These are phyloP conservation scores for Sylvicapra grimmia DNA, from an alignment of 2,113 vertebrate species.

Conservation along the genomic window DNA sequence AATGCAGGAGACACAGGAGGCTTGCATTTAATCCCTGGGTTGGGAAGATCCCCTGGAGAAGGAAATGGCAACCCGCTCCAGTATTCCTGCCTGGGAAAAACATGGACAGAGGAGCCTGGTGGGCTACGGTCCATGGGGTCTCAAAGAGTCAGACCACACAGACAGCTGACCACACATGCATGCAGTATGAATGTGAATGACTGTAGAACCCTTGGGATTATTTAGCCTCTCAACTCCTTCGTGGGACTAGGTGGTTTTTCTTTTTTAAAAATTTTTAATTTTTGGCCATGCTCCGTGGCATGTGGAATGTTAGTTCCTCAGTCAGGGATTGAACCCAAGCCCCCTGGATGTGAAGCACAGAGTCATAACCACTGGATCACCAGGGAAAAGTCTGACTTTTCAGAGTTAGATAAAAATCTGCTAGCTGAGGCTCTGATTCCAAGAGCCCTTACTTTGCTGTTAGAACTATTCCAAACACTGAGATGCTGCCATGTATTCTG, in stretches of 20 bases:
- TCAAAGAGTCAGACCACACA: background rate
- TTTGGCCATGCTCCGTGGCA: background rate
- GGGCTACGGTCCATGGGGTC: background rate
- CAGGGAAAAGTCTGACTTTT: background rate
- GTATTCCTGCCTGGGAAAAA: background rate
- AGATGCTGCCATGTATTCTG: background rate
- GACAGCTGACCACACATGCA: background rate
- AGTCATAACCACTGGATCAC: background rate
- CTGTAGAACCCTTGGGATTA: background rate
- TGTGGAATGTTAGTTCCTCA: background rate
- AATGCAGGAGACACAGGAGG: background rate
- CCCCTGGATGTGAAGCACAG: background rate
- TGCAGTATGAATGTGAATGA: background rate
- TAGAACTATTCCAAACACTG: background rate
- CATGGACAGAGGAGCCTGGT: background rate
- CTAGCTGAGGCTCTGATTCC: background rate
- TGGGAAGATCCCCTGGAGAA: background rate
- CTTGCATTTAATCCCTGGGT: background rate
- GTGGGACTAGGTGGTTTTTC: background rate
- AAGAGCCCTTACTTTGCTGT: background rate
- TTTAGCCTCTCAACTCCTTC: background rate
- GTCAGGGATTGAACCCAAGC: background rate
- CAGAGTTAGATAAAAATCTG: background rate
- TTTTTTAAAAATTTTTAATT: background rate
- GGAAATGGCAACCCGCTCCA: background rate